Conservation (phyloP, 2,888 invertebrate genomes). For the Lamproptera curius region DNA sequence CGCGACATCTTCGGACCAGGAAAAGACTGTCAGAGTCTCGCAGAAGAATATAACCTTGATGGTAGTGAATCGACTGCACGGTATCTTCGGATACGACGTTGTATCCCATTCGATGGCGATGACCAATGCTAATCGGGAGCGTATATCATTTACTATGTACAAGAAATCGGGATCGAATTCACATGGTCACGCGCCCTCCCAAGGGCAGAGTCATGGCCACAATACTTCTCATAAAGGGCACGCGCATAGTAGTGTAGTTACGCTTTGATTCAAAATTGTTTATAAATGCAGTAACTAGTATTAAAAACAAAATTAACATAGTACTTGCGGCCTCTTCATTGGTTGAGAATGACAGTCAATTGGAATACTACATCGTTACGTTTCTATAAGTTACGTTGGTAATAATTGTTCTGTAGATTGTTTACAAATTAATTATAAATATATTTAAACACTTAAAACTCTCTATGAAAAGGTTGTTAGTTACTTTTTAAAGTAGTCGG, state of each 20-base stretch:
- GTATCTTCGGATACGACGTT: constrained; percentile 68
- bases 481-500: too few relatives aligned
- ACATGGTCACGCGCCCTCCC: constrained; percentile 44
- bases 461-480: too few relatives aligned
- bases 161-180: constrained; percentile 54
- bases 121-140: constrained; percentile 70
- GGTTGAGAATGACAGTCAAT: too few relatives aligned
- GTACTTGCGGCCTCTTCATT: too few relatives aligned
- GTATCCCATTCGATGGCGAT: constrained; percentile 72
- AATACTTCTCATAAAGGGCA: constrained; percentile 40
- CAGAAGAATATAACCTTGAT: constrained; percentile 66
- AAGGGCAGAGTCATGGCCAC: constrained; percentile 37
- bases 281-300: too few relatives aligned
- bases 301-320: too few relatives aligned
- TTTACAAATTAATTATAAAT: too few relatives aligned
- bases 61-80: constrained; percentile 67
- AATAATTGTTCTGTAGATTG: too few relatives aligned
- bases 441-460: too few relatives aligned
- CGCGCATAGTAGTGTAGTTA: constrained; percentile 50
- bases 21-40: constrained; percentile 57
- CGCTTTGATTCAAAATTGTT: constrained; percentile 37
- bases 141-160: constrained; percentile 70
- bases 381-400: too few relatives aligned
- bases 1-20: constrained; percentile 50
- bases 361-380: too few relatives aligned